Conservation (phyloP, 2,113 vertebrate genomes). For the Paradisaea rubra region DNA sequence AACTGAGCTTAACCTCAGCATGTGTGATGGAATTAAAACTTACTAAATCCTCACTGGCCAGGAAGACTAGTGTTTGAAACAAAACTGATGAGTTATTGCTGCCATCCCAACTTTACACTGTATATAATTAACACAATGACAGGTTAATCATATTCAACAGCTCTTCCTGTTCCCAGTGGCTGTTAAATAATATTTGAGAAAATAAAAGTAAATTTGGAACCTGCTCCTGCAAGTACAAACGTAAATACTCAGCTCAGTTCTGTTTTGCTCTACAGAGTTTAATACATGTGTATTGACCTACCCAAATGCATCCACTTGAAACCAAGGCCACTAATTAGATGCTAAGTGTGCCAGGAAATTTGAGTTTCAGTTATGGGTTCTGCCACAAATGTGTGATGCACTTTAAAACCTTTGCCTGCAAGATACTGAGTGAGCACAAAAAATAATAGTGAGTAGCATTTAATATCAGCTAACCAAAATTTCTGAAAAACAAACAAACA, state of each 20-base stretch:
- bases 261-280: not conserved
- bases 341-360: not conserved
- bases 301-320: not conserved
- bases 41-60: not conserved
- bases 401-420: not conserved
- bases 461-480: not conserved
- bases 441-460: not conserved
- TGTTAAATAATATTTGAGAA: not conserved
- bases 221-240: not conserved
- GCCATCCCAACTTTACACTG: not conserved
- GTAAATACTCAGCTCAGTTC: not conserved
- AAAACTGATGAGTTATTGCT: not conserved
- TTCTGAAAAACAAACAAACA: not conserved
- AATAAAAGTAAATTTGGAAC: not conserved
- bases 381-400: not conserved
- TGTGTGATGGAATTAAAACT: not conserved
- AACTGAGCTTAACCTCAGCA: not conserved
- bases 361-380: not conserved
- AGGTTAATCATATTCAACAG: not conserved
- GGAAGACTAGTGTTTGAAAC: not conserved
- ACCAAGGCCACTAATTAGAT: constrained; percentile 3
- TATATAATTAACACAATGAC: not conserved
- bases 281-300: not conserved
- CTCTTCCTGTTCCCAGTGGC: not conserved
- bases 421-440: not conserved